Percentiles rank a stretch among this genome's conserved stretches.
Conservation (phyloP, 2,113 vertebrate species). For the Albula goreensis region DNA sequence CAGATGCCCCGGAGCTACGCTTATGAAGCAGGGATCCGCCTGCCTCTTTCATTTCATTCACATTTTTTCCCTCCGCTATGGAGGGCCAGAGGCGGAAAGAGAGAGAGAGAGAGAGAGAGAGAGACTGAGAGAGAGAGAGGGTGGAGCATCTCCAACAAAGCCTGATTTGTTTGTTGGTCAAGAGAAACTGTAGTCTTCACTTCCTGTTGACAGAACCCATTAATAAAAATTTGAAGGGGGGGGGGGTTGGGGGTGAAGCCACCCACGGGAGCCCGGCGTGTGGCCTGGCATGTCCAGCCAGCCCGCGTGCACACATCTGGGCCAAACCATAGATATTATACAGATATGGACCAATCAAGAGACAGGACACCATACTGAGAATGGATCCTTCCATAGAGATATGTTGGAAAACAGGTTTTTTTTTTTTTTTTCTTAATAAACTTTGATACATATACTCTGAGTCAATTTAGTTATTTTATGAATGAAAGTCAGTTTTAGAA, state of each 20-base stretch:
- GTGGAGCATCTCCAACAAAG: neutral
- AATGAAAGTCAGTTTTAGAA: too few relatives aligned
- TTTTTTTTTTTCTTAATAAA: too few relatives aligned
- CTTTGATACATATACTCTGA: too few relatives aligned
- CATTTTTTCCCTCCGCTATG: conserved; percentile 62
- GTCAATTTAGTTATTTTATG: too few relatives aligned
- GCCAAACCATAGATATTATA: neutral
- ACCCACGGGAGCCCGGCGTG: neutral
- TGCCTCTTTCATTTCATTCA: conserved; percentile 72
- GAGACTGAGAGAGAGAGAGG: conserved; percentile 32
- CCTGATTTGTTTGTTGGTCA: conserved; percentile 2
- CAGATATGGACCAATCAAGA: neutral
- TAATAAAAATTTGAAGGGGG: neutral
- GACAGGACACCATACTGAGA: too few relatives aligned
- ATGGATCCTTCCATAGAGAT: too few relatives aligned
- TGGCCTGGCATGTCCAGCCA: neutral
- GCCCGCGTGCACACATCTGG: neutral
- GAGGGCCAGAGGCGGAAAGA: conserved; percentile 48
- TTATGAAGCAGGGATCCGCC: conserved; percentile 63
- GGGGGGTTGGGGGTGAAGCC: neutral
- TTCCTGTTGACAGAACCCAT: neutral
- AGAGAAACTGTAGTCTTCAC: neutral
- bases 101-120: conserved; percentile 51
- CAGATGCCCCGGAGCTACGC: conserved; percentile 62
- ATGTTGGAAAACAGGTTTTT: too few relatives aligned